Percentiles rank a stretch among this genome's conserved stretches.
These are phyloP conservation scores for Drosophila differens DNA, from an alignment of 2,888 invertebrate species.

Conservation along the genomic window DNA sequence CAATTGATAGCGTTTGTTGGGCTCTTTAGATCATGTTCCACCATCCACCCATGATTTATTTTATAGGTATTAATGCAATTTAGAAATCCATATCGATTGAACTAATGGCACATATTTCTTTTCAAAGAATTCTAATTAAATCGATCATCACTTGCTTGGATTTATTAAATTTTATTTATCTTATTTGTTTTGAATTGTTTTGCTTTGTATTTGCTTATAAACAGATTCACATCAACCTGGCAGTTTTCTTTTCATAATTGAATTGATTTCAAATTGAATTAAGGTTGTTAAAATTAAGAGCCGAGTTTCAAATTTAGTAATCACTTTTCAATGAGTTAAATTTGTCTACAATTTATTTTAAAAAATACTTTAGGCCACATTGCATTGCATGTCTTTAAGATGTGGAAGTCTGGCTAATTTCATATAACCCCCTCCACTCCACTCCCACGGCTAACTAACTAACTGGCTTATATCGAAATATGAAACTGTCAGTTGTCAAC, in stretches of 20 bases:
- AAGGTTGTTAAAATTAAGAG: background rate
- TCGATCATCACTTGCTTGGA: background rate
- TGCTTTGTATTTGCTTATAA: background rate
- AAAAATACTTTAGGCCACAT: background rate
- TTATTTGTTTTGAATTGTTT: background rate
- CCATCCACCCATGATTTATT: constrained; percentile 18
- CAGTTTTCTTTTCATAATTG: background rate
- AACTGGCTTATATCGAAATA: constrained; percentile 7
- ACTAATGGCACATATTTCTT: background rate
- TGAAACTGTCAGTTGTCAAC: constrained; percentile 27
- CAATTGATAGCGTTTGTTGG: constrained; percentile 17
- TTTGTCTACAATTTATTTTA: too few species aligned
- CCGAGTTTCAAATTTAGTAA: background rate
- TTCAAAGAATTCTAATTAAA: background rate
- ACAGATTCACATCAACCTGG: background rate
- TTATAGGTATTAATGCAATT: background rate
- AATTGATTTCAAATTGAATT: background rate
- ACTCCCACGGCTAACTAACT: background rate
- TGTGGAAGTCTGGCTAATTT: background rate
- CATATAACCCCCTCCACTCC: background rate
- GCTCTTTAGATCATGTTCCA: background rate
- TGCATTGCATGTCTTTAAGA: background rate
- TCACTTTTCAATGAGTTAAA: too few species aligned
- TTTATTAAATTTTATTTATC: background rate
- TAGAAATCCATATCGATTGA: background rate